Evolutionary conservation across 2,888 invertebrate genomes (phyloP), one percentile per base, ranked within the genome.

Genomic region (Plutella xylostella): DNA sequence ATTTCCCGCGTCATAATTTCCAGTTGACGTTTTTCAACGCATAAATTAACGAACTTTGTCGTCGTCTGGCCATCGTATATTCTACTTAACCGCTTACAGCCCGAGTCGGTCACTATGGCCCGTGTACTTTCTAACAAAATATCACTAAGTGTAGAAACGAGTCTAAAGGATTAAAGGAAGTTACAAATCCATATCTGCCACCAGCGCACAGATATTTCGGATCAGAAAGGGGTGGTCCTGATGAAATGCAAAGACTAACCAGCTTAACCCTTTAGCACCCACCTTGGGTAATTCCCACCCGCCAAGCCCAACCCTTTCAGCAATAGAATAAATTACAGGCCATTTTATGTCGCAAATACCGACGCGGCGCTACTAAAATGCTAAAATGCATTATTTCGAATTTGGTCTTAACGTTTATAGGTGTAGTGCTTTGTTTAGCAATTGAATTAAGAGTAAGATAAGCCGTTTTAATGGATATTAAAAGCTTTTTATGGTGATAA

Each of bases 221-320:
- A n/a, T n/a, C n/a, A n/a, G n/a, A n/a, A n/a, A n/a, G n/a, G n/a
- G n/a, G n/a, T n/a, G n/a, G n/a, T n/a, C n/a, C n/a, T n/a, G n/a
- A n/a, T n/a, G n/a, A n/a, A n/a, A n/a, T n/a, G n/a, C n/a, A n/a
- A n/a, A n/a, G n/a, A n/a, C n/a, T n/a, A n/a, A n/a, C n/a, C n/a
- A 72, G 82, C 82, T 83, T 82, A 83, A 82, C 83, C 83, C 83
- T 83, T 82, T 83, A 82, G 75, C 83, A 80, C 82, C 83, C 83
- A 83, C 83, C 82, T 82, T 79, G 78, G 80, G 82, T 80, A 82
- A 83, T 80, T 79, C 82, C 82, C 82, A 79, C 82, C 82, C 79
- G 65, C 63, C 64, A 68, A 65, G 66, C 76, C 74, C 77, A 67
- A 82, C 83, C 83, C 82, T 83, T 83, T 83, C 82, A 80, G 82